Base-by-base conservation (phyloP, 2,113 vertebrate species). In the Eubucco bourcierii region DNA sequence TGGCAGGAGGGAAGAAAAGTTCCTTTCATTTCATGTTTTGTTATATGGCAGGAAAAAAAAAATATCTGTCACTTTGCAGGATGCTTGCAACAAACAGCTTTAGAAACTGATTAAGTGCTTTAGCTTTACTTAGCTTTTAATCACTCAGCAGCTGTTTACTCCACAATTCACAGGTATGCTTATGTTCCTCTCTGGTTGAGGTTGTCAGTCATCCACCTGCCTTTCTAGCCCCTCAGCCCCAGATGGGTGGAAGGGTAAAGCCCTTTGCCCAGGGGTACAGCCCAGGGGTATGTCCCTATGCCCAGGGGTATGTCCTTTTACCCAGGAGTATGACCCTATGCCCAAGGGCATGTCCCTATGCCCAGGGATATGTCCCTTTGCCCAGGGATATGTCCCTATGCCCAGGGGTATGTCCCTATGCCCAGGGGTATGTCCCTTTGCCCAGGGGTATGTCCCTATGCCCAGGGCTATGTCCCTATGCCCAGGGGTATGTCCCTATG, bases 81-180 rank as follows among this genome's bases (percentile, higher is more conserved):
- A 90, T 90, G 77, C 72, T 67, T 82, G 66, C 90, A 97, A 96
- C 73, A 93, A 97, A 96, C 88, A 93, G 85, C 89, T 95, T 94
- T 90, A 81, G 93, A 97, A 95, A 90, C 72, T 65, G 85, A 95
- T 81, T 90, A 94, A 97, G 78, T 86, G 37, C 79, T 95, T 97
- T 90, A 37, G 27, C 53, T 95, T 96, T 93, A 93, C 92, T 96
- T 93, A 82, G 83, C 77, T 88, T 91, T 96, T 97, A 97, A 94
- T 97, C 95, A 95, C 87, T 87, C 93, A 72, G 84, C 96, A 96
- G 73, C 73, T 93, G 84, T 96, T 97, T 96, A 90, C 87, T 74
- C 39, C 81, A 75, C 76, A 75, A 72, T 82, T 93, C 68, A 86
- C 64, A 78, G 44, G 47, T 93, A 67, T 64, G 60, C 88, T 95